Evolutionary conservation across 2,888 invertebrate genomes (phyloP).

Genomic region (Plusia festucae): DNA sequence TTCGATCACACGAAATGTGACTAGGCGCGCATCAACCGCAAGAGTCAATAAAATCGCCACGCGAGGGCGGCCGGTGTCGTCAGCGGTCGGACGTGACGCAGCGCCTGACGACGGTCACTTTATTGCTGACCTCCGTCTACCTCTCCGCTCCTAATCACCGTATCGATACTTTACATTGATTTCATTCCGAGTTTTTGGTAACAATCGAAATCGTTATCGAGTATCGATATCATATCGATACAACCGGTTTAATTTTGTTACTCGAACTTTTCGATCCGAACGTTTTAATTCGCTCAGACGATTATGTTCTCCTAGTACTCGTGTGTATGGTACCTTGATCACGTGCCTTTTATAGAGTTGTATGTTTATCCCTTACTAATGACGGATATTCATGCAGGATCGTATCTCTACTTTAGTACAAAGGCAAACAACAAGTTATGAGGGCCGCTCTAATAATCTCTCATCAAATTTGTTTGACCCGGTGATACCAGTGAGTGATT

Average conservation of each 20-base stretch:
- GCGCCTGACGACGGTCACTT: conserved; percentile 87
- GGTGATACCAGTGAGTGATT: background rate
- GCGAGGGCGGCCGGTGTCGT: conserved; percentile 71
- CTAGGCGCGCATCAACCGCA: conserved; percentile 84
- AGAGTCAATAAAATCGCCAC: conserved; percentile 86
- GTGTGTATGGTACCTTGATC: conserved; percentile 8
- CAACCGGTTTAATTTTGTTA: conserved; percentile 7
- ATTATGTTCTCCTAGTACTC: background rate
- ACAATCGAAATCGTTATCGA: conserved; percentile 41
- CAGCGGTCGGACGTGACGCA: conserved; percentile 84
- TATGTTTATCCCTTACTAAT: conserved; percentile 60
- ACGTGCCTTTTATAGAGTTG: conserved; percentile 24
- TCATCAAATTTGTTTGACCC: conserved; percentile 83
- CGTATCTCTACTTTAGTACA: conserved; percentile 80
- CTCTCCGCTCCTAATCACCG: conserved; percentile 81
- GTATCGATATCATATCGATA: background rate
- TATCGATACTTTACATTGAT: conserved; percentile 73
- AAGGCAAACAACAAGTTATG: conserved; percentile 79
- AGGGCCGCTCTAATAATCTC: conserved; percentile 81
- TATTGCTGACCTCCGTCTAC: conserved; percentile 89
- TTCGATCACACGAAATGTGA: conserved; percentile 81
- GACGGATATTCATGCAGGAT: conserved; percentile 61
- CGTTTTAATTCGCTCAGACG: background rate
- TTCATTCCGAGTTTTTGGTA: conserved; percentile 66
- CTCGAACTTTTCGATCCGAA: background rate